A percentile compares a stretch with the other conserved stretches of the same genome.
These are phyloP conservation scores for Hippasteria phrygiana DNA, from an alignment of 53 echinoderm and acorn worm species.

Conservation along the genomic window DNA sequence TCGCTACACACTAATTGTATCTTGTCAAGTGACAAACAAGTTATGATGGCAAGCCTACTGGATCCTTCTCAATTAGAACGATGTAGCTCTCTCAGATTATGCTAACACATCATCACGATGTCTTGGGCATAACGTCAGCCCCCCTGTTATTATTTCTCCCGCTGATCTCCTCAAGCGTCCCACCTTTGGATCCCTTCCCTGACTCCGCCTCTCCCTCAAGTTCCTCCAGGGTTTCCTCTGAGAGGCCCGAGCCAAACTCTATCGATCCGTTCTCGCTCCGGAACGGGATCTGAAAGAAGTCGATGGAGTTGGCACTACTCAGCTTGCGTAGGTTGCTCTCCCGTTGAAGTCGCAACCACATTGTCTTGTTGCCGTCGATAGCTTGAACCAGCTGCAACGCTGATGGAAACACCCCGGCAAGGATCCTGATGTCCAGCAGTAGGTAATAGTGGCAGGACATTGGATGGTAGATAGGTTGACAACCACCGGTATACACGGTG, in stretches of 20 bases:
- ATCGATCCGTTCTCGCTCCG: slow-evolving; percentile 68
- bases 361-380: slow-evolving; percentile 82
- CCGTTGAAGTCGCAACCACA: slow-evolving; percentile 87
- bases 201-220: slow-evolving; percentile 20
- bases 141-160: slow-evolving; percentile 25
- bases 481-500: background rate
- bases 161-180: background rate
- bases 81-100: background rate
- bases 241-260: slow-evolving; percentile 25
- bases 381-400: slow-evolving; percentile 70
- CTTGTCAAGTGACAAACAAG: too few relatives aligned
- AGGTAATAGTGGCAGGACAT: background rate
- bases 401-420: slow-evolving; percentile 75
- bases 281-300: slow-evolving; percentile 96
- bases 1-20: too few relatives aligned
- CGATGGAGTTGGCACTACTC: slow-evolving; percentile 98
- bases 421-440: slow-evolving; percentile 67
- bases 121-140: background rate
- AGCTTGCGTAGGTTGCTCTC: slow-evolving; percentile 90
- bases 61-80: background rate
- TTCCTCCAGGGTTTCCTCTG: slow-evolving; percentile 48
- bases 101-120: slow-evolving; percentile 3
- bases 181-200: slow-evolving; percentile 46
- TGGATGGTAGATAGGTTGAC: background rate
- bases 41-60: too few relatives aligned